Base-by-base conservation (phyloP, 2,113 vertebrate genomes). In the Cynoglossus semilaevis region DNA sequence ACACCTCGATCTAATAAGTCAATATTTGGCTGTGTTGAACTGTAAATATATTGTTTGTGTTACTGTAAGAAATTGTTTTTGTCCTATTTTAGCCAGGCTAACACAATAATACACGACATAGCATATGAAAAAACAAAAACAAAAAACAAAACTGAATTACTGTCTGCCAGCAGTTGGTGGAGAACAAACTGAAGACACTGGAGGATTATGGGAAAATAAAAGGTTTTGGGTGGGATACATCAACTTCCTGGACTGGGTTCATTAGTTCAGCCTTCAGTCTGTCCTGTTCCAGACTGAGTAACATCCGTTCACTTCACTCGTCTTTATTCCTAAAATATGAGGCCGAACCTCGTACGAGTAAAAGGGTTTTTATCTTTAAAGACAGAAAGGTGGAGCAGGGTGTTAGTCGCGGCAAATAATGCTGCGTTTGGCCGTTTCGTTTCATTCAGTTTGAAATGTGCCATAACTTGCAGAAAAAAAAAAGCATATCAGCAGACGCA, bases 201-300 rank as follows among this genome's bases (percentile, higher is more conserved):
- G 74, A 61, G 71, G 65, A 79, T 79, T 68, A 74, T 76, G 69
- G 76, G 68, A 70, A 65, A 76, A 54, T 67, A 68, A 56, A 43
- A 54, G 56, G 44, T 49, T 46, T 36, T 41, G 74, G 78, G 60
- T 47, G 60, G 64, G 18, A 65, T 61, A 70, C 81, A 80, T 81
- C 75, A 43, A 81, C 74, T 82, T 81, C 77, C 71, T 79, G 67
- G 58, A n/a, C n/a, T n/a, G n/a, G n/a, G 49, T 77, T 82, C 63
- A 52, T 43, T 56, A 46, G 67, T 18, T 6, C 38, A 67, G 66
- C 34, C 29, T 61, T 72, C 67, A 69, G 75, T 84, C 70, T 76
- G 68, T 74, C 82, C 82, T 70, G 54, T 71, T 81, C 60, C 69
- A 72, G 62, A 62, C 61, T 74, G 77, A 71, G 78, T 81, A 80